A percentile compares a stretch with the other conserved stretches of the same genome.
These are phyloP conservation scores for Phenganax stokvisi DNA, from an alignment of 92 coral and sea anemone genomes.

Conservation along the genomic window DNA sequence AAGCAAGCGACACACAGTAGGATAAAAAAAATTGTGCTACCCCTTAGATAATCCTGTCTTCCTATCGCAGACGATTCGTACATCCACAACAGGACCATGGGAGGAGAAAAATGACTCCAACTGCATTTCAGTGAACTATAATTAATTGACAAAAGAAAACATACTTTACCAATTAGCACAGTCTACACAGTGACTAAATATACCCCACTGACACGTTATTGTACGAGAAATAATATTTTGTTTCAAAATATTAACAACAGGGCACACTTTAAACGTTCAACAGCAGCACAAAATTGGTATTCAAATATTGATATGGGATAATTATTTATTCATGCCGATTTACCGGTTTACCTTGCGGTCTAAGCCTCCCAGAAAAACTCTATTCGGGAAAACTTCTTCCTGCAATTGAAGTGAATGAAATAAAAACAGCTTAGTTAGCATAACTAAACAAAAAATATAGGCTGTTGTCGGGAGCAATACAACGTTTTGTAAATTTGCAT, in stretches of 20 bases:
- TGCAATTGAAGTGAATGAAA: slow-evolving; percentile 23
- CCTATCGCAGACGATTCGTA: slow-evolving; percentile 82
- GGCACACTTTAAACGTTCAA: too few species aligned
- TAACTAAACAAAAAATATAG: neutral
- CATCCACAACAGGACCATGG: slow-evolving; percentile 68
- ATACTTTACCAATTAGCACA: neutral
- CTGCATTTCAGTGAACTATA: slow-evolving; percentile 70
- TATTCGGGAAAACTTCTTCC: slow-evolving; percentile 51
- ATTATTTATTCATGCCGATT: neutral
- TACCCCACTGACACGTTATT: too few species aligned
- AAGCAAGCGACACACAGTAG: neutral
- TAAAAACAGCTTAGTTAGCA: neutral
- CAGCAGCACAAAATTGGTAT: too few species aligned
- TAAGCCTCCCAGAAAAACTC: slow-evolving; percentile 84
- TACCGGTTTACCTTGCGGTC: slow-evolving; percentile 61
- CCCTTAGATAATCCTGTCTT: slow-evolving; percentile 79
- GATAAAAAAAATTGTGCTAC: slow-evolving; percentile 37
- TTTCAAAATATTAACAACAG: too few species aligned
- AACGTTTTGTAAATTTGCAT: neutral
- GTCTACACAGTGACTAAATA: neutral
- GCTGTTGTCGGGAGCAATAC: neutral
- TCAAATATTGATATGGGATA: neutral
- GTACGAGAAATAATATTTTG: too few species aligned
- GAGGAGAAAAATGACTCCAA: slow-evolving; percentile 68
- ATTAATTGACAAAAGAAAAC: slow-evolving; percentile 4